Evolutionary conservation across 2,113 vertebrate genomes (phyloP).

Genomic region (Lycaon pictus): DNA sequence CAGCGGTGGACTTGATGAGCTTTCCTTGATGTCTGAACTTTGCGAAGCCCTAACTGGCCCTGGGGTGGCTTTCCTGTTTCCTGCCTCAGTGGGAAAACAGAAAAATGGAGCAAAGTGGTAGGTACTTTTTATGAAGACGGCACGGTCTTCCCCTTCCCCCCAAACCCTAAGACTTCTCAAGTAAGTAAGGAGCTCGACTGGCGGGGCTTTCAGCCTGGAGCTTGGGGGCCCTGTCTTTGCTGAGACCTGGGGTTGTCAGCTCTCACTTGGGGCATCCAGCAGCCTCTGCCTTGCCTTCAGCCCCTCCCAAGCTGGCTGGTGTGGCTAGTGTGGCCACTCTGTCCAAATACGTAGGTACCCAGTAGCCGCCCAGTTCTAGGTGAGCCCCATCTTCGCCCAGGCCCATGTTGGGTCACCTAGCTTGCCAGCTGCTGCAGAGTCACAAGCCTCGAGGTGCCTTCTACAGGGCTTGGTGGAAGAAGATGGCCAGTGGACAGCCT

Average conservation of each 20-base stretch:
- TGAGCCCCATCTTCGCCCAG: slow-evolving; percentile 65
- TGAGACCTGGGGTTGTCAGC: slow-evolving; percentile 53
- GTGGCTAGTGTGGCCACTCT: slow-evolving; percentile 66
- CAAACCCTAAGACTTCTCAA: slow-evolving; percentile 11
- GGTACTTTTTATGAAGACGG: slow-evolving; percentile 82
- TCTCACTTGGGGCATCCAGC: slow-evolving; percentile 6
- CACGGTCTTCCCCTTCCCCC: slow-evolving; percentile 69
- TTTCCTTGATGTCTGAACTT: slow-evolving; percentile 65
- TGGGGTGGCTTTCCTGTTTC: slow-evolving; percentile 43
- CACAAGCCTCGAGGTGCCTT: slow-evolving; percentile 77
- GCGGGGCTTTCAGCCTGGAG: slow-evolving; percentile 54
- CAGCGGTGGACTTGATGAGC: slow-evolving; percentile 45
- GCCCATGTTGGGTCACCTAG: slow-evolving; percentile 46
- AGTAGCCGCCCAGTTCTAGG: slow-evolving; percentile 62
- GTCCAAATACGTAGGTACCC: slow-evolving; percentile 76
- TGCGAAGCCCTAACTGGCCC: slow-evolving; percentile 41
- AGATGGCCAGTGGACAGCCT: slow-evolving; percentile 47
- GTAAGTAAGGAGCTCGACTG: slow-evolving; percentile 29
- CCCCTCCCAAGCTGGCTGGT: slow-evolving; percentile 38
- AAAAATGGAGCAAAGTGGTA: slow-evolving; percentile 73
- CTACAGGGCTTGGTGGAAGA: slow-evolving; percentile 70
- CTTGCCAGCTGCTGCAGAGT: slow-evolving; percentile 56
- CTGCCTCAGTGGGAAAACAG: slow-evolving; percentile 68
- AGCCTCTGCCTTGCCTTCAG: slow-evolving; percentile 63
- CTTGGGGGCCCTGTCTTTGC: slow-evolving; percentile 41